Evolutionary conservation across 2,113 vertebrate species (phyloP).

Genomic region (Thamnaconus septentrionalis): DNA sequence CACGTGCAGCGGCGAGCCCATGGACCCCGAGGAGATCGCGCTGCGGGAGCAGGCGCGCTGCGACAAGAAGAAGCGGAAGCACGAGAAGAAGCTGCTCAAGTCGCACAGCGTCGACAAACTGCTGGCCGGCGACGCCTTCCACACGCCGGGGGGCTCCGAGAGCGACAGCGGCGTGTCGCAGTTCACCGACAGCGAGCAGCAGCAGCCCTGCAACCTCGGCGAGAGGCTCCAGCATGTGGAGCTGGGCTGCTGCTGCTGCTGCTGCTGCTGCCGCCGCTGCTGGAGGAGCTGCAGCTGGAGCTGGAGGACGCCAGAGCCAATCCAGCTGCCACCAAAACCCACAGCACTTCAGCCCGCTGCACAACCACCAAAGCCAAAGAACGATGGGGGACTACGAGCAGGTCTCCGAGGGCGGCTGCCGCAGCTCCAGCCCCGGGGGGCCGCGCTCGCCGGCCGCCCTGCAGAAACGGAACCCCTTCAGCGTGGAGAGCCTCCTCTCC

Average conservation of each 20-base stretch:
- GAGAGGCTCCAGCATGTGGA: conserved; percentile 48
- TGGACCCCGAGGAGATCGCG: conserved; percentile 97
- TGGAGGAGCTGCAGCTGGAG: conserved; percentile 12
- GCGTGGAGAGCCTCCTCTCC: conserved; percentile 88
- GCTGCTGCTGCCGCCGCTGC: too few relatives aligned
- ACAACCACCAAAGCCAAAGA: conserved; percentile 83
- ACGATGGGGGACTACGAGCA: conserved; percentile 73
- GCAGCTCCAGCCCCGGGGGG: conserved; percentile 64
- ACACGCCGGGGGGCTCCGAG: conserved; percentile 91
- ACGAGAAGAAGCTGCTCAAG: conserved; percentile 91
- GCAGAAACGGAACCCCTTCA: conserved; percentile 89
- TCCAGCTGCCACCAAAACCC: conserved; percentile 77
- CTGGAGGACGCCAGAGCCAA: conserved; percentile 67
- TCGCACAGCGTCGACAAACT: conserved; percentile 81
- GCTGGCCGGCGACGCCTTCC: conserved; percentile 82
- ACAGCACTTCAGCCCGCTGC: conserved; percentile 58
- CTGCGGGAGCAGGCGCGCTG: conserved; percentile 90
- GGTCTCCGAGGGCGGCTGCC: conserved; percentile 69
- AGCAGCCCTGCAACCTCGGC: conserved; percentile 39
- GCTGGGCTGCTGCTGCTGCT: too few relatives aligned
- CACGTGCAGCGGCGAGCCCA: conserved; percentile 97
- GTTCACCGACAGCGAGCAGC: conserved; percentile 76
- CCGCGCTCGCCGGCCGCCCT: conserved; percentile 61
- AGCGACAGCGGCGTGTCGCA: conserved; percentile 92
- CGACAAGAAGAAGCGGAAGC: conserved; percentile 96